Conservation (phyloP, 2,797 vertebrate species). For the Mormyrus hasselquistii region DNA sequence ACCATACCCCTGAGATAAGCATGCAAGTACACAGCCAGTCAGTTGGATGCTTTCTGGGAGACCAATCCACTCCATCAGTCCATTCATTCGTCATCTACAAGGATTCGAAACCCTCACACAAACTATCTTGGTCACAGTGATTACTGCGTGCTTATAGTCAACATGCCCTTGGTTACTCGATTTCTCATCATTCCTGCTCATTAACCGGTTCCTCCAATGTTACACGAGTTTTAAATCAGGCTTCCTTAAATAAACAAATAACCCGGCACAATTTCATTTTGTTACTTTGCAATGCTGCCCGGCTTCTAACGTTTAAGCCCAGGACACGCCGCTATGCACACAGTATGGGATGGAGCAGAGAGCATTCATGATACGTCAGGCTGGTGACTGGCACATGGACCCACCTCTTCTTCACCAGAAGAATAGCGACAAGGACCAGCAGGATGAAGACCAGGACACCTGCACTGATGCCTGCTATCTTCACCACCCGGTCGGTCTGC, state of each 20-base stretch:
- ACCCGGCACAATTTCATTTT: not conserved
- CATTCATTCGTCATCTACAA: not conserved
- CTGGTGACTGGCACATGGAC: conserved; percentile 30
- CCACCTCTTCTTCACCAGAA: conserved; percentile 97
- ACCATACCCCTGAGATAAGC: not conserved
- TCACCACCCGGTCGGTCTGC: conserved; percentile 93
- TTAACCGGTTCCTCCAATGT: not conserved
- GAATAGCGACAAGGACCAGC: conserved; percentile 86
- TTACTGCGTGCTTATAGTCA: not conserved
- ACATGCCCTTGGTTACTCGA: not conserved
- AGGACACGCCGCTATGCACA: not conserved
- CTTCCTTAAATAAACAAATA: not conserved
- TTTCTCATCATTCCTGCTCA: not conserved
- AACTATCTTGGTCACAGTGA: not conserved
- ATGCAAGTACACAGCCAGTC: not conserved
- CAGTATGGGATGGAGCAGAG: conserved; percentile 14
- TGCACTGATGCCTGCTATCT: conserved; percentile 94
- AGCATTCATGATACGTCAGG: not conserved
- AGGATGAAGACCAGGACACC: conserved; percentile 91
- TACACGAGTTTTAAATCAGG: not conserved
- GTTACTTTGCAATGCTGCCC: not conserved
- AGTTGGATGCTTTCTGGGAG: not conserved
- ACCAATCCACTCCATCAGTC: not conserved
- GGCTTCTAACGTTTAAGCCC: not conserved
- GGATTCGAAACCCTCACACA: not conserved